phyloP scores from a whole-genome alignment of 2,888 invertebrate genomes.

The Bursaphelenchus okinawaensis region DNA sequence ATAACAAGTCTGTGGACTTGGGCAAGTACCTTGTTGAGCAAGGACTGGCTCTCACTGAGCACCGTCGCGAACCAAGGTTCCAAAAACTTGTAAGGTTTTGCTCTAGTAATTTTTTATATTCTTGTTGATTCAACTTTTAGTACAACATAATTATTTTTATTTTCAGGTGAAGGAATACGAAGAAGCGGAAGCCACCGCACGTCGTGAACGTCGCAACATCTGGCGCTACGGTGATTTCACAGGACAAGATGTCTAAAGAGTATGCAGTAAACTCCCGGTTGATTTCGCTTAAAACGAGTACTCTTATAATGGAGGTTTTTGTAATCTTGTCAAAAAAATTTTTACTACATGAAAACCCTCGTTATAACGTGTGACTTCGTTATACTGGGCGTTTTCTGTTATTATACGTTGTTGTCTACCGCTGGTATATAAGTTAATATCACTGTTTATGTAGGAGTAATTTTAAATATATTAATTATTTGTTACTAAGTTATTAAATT shows the following conservation, averaged over 20 bases:
- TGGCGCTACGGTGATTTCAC: constrained; percentile 92
- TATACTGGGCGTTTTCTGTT: too few species aligned
- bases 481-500: background rate
- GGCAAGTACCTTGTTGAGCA: constrained; percentile 76
- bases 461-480: too few species aligned
- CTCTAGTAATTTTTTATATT: too few species aligned
- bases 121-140: constrained; percentile 1
- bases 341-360: too few species aligned
- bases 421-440: too few species aligned
- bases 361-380: too few species aligned
- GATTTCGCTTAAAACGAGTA: too few species aligned
- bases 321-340: too few species aligned
- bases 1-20: constrained; percentile 66
- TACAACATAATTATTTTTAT: background rate
- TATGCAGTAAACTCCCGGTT: too few species aligned
- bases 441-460: too few species aligned
- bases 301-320: too few species aligned
- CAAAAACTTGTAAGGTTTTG: constrained; percentile 68
- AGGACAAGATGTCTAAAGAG: background rate
- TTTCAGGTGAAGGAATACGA: constrained; percentile 58
- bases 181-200: constrained; percentile 61
- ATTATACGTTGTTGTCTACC: too few species aligned
- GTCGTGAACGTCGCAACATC: constrained; percentile 71
- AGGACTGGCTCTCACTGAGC: constrained; percentile 77
- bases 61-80: constrained; percentile 74